phyloP scores from a whole-genome alignment of 2,888 invertebrate species.

The Busseola fusca region DNA sequence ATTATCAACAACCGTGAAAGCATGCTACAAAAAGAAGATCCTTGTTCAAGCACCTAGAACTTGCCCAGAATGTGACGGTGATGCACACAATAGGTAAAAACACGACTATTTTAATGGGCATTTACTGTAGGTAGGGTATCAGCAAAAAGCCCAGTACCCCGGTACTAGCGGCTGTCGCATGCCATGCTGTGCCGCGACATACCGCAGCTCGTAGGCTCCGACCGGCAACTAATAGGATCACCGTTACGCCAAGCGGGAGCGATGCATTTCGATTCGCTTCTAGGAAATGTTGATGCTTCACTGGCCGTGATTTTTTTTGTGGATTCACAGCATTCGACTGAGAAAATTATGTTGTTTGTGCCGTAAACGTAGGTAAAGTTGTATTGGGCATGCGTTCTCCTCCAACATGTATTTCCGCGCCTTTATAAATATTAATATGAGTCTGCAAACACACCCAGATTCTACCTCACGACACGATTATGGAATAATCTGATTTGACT shows the following conservation, averaged over 20 bases:
- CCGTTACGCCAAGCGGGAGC: conserved; percentile 67
- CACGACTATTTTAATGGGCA: conserved; percentile 57
- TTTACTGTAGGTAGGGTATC: conserved; percentile 54
- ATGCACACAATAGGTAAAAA: conserved; percentile 57
- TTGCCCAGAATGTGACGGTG: conserved; percentile 43
- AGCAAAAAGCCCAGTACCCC: conserved; percentile 45
- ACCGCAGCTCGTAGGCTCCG: conserved; percentile 47
- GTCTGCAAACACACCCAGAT: conserved; percentile 36
- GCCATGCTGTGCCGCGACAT: conserved; percentile 52
- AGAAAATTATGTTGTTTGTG: conserved; percentile 47
- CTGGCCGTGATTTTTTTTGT: conserved; percentile 54
- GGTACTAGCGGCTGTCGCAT: conserved; percentile 54
- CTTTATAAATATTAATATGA: conserved; percentile 27
- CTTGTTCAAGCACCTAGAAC: conserved; percentile 35
- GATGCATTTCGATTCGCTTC: conserved; percentile 60
- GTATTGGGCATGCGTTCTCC: neutral
- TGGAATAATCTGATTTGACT: conserved; percentile 19
- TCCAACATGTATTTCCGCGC: conserved; percentile 2
- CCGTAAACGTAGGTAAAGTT: conserved; percentile 28
- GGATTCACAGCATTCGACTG: conserved; percentile 28
- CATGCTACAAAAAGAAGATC: conserved; percentile 50
- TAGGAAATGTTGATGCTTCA: conserved; percentile 59
- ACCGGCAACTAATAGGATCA: conserved; percentile 64
- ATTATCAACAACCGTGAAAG: conserved; percentile 53
- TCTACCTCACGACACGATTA: neutral